Base-by-base conservation (phyloP, 2,888 invertebrate species). In the Cheilosia soror region DNA sequence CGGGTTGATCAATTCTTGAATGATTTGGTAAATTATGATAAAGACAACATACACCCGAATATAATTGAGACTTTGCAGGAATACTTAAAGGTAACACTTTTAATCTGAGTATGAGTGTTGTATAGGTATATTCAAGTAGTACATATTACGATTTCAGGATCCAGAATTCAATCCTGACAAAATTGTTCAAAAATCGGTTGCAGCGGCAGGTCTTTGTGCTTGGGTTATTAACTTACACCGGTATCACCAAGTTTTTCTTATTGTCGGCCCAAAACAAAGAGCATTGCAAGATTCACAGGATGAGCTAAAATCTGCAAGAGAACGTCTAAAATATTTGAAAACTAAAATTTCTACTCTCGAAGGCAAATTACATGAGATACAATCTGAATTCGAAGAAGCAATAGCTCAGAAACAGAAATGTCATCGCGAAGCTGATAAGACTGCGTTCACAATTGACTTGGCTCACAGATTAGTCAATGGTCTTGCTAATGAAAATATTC, bases 401-500 rank as follows among this genome's bases (percentile, higher is more conserved):
- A 95, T 96, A 2, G 95, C 95, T 66, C 96, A 96, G 88, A 98
- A 98, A 91, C 94, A 97, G 91, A 96, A 96, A 90, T 98, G 98
- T 91, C 98, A 98, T 92, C 95, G 95, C 9, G 98, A 98, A 92
- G 98, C 98, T 0, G 98, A 98, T 89, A 95, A 96, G 55, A 98
- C 98, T 0, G 95, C 96, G 11, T 94, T 95, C 82, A 98, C 97
- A 65, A 98, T 99, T 87, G 97, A 97, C 91, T 93, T 99, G 88
- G 98, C 99, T 4, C 98, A 98, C 91, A 94, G 98, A 88, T 93
- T 99, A 33, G 97, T 99, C 0, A 97, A 97, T 89, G 98, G 98
- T 20, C 93, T 99, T 87, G 97, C 97, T 44, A 98, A 98, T 0
- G 98, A 99, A 92, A 98, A 98, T 76, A 78, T 92, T 25, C 91